Percentiles rank a stretch among this genome's conserved stretches.
These are phyloP conservation scores for Hetaerina titia DNA, from an alignment of 2,888 invertebrate genomes.

Conservation along the genomic window DNA sequence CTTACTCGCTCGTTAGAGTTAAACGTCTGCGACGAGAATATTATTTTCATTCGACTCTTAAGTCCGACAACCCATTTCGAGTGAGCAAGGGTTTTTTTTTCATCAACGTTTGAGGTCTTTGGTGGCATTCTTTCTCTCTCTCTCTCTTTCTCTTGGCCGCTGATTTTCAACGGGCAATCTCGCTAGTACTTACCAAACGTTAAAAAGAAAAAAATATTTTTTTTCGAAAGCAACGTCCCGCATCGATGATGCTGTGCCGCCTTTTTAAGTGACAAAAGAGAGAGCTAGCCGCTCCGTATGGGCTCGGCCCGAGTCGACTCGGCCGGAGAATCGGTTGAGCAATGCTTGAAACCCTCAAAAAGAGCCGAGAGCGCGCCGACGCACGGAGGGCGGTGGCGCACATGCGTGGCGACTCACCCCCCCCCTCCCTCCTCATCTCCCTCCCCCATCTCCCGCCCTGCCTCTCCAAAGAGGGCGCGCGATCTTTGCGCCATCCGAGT, in stretches of 20 bases:
- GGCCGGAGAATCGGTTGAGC: neutral
- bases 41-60: no score
- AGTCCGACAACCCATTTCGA: no score
- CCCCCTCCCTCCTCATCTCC: neutral
- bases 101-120: no score
- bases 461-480: neutral
- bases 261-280: slow-evolving; percentile 1
- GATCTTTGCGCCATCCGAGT: slow-evolving; percentile 49
- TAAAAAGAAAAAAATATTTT: neutral
- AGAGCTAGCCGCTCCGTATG: neutral
- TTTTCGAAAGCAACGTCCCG: neutral
- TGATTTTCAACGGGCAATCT: neutral
- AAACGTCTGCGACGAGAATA: no score
- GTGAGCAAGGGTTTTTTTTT: no score
- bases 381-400: neutral
- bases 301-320: neutral
- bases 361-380: neutral
- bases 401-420: neutral
- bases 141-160: no score
- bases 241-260: neutral
- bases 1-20: no score
- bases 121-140: no score
- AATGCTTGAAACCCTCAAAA: neutral
- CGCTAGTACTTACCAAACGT: neutral
- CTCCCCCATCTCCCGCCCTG: neutral